These are phyloP conservation scores for Chelonoidis abingdonii DNA, from an alignment of 2,113 vertebrate genomes.

Conservation along the genomic window DNA sequence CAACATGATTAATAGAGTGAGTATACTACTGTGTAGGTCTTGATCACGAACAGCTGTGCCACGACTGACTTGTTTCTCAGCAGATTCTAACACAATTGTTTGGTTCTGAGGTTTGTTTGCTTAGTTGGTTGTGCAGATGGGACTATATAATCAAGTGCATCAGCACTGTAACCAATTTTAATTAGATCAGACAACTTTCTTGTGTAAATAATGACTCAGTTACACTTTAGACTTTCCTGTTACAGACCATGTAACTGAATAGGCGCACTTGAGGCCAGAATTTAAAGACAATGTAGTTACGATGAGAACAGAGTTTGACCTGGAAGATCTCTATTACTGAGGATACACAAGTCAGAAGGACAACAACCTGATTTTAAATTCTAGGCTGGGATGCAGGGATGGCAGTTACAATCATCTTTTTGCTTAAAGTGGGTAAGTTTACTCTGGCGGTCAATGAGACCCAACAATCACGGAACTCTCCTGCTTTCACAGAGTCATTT, in stretches of 20 bases:
- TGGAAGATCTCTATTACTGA: not conserved
- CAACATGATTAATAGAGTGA: not conserved
- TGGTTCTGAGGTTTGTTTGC: too few species aligned
- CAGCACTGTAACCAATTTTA: not conserved
- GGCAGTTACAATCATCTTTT: not conserved
- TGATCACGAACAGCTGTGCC: not conserved
- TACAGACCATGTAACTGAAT: accelerated
- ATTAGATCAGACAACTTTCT: not conserved
- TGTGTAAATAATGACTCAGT: not conserved
- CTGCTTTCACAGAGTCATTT: not conserved
- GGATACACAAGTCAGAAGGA: not conserved
- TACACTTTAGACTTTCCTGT: not conserved
- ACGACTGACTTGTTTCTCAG: too few species aligned
- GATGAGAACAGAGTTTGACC: not conserved
- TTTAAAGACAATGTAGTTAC: not conserved
- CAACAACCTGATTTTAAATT: not conserved
- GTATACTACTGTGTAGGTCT: not conserved
- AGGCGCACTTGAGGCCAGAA: not conserved
- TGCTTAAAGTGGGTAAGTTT: not conserved
- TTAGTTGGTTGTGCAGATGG: accelerated
- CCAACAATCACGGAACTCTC: not conserved
- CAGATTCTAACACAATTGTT: not conserved
- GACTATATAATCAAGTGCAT: not conserved
- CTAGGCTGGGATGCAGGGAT: too few species aligned
- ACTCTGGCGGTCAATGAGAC: not conserved